phyloP scores from a whole-genome alignment of 2,888 invertebrate species.

The Watsonalla binaria region DNA sequence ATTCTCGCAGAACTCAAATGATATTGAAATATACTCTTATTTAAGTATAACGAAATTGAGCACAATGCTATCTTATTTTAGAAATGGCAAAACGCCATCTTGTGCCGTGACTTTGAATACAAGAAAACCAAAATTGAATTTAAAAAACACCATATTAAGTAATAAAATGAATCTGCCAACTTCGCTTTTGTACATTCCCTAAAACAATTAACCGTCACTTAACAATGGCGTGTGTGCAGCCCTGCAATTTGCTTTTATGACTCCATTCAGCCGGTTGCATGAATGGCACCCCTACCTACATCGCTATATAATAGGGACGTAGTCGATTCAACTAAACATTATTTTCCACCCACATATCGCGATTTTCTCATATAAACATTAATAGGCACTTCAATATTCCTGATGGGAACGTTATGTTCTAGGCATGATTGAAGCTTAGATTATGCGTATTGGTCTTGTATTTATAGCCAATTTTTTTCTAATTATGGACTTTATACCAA shows the following conservation, averaged over 20 bases:
- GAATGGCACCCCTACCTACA: conserved; percentile 39
- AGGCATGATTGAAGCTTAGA: neutral
- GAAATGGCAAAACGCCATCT: too few species aligned
- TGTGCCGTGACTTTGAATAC: too few species aligned
- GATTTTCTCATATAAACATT: conserved; percentile 23
- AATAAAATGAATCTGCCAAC: too few species aligned
- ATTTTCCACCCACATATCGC: conserved; percentile 35
- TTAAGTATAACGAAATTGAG: too few species aligned
- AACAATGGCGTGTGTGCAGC: conserved; percentile 24
- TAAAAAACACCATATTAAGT: too few species aligned
- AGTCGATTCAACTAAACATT: conserved; percentile 23
- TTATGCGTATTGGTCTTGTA: neutral
- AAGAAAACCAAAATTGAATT: too few species aligned
- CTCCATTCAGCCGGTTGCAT: conserved; percentile 38
- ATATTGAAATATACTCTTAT: too few species aligned
- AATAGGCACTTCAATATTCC: neutral
- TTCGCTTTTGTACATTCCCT: neutral
- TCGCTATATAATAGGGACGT: conserved; percentile 32
- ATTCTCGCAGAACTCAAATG: too few species aligned
- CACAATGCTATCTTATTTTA: too few species aligned
- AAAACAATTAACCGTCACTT: conserved; percentile 14
- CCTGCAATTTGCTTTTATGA: conserved; percentile 49
- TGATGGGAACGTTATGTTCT: neutral
- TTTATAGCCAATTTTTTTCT: neutral
- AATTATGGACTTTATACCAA: too few species aligned